Conservation (phyloP, 2,113 vertebrate genomes). For the Sapayoa aenigma region DNA sequence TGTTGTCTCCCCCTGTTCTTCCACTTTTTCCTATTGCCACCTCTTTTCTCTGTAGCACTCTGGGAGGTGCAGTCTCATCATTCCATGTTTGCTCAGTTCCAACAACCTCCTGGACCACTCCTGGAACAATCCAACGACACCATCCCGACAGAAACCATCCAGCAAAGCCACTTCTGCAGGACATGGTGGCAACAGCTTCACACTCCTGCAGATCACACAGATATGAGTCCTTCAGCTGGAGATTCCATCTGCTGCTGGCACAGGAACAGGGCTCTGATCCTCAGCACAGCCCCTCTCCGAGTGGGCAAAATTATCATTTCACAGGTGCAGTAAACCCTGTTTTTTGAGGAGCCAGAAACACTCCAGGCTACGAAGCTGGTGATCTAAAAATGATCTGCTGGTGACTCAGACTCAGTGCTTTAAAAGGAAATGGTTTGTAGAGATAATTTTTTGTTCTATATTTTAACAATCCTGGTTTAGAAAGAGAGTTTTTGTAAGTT, state of each 20-base stretch:
- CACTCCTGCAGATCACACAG: not conserved
- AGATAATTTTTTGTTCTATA: not conserved
- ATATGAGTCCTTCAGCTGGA: not conserved
- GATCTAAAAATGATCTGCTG: not conserved
- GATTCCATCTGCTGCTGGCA: not conserved
- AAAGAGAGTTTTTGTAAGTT: not conserved
- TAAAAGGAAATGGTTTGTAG: not conserved
- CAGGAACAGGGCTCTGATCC: not conserved
- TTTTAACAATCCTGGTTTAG: not conserved
- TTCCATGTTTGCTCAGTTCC: not conserved
- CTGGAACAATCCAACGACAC: not conserved
- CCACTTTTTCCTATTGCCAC: not conserved
- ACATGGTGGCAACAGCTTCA: not conserved
- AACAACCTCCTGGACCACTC: not conserved
- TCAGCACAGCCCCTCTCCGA: not conserved
- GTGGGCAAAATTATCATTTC: not conserved
- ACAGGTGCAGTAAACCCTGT: not conserved
- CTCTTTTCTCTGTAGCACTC: not conserved
- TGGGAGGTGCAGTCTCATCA: not conserved
- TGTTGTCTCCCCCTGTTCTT: not conserved
- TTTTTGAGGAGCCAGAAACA: not conserved
- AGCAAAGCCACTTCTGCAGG: not conserved
- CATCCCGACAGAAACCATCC: not conserved
- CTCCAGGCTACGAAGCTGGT: not conserved
- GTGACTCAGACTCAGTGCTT: not conserved